phyloP scores from a whole-genome alignment of 2,888 invertebrate genomes.

The Amblyjoppa proteus region DNA sequence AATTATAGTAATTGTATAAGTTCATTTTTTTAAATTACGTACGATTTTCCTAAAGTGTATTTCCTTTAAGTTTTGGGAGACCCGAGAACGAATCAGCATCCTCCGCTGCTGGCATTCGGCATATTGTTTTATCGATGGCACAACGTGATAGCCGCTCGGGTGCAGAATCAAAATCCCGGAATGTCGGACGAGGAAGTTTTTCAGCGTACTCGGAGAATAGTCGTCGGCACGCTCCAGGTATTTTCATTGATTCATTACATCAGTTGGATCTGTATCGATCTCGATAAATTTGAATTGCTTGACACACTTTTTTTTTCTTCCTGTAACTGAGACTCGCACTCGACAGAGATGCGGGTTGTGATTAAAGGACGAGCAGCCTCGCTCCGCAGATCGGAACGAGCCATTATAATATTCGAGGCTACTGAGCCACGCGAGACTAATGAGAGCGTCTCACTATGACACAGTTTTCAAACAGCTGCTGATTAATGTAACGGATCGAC shows the following conservation, averaged over 20 bases:
- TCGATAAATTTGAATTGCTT: constrained; percentile 37
- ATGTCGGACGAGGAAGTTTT: constrained; percentile 98
- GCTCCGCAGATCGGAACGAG: constrained; percentile 20
- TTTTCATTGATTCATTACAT: constrained; percentile 48
- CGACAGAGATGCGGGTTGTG: constrained; percentile 13
- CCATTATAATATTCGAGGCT: constrained; percentile 51
- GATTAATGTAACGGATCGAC: constrained; percentile 15
- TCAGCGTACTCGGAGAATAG: constrained; percentile 94
- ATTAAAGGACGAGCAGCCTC: constrained; percentile 25
- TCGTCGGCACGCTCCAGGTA: constrained; percentile 97
- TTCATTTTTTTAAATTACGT: no score
- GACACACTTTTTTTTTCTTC: constrained; percentile 54
- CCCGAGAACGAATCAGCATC: constrained; percentile 98
- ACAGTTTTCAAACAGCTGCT: constrained; percentile 53
- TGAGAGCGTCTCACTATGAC: constrained; percentile 52
- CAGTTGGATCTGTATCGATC: neutral
- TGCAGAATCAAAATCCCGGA: constrained; percentile 92
- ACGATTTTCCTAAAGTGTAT: neutral
- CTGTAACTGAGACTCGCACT: constrained; percentile 10
- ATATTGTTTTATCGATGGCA: constrained; percentile 98
- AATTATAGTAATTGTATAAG: no score
- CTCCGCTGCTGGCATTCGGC: constrained; percentile 96
- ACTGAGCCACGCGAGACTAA: constrained; percentile 42
- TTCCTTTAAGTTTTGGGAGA: constrained; percentile 93
- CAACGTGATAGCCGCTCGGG: constrained; percentile 94